Base-by-base conservation (phyloP, 2,888 invertebrate species). In the Hedya salicella region DNA sequence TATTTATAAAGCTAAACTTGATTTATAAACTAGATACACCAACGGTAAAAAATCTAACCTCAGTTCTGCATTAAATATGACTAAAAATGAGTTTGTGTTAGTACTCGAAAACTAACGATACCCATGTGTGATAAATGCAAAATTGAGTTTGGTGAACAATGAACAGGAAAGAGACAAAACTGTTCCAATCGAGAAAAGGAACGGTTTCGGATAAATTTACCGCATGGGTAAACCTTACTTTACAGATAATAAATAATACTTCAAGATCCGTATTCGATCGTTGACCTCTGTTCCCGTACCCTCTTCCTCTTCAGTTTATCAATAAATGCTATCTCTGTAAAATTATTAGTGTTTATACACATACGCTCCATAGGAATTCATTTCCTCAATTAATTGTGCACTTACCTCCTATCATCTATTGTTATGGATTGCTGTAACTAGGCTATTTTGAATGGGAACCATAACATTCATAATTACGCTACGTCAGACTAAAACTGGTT, bases 361-460 rank as follows among this genome's bases (percentile, higher is more conserved):
- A 39, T 54, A 53, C 14, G 53, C 46, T 54, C 21, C 54, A 48
- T 25, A 48, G 54, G 39, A 48, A 46, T 46, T 46, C 21, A 36
- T 39, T 54, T 8, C 13, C 30, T 54, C 30, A 3, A 21, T 63
- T 56, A 56, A 63, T 63, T 56, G 40, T 54, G 54, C 39, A 40
- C 40, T 39, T 56, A 54, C 13, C 6, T 19, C 25, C 48, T 40
- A 54, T 63, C 16, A 40, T 48, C 46, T 56, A 63, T 63, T 63
- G 54, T 63, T 40, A 30, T 36, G 36, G 17, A 21, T 19, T 53
- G 46, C 17, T 39, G 46, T 21, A 46, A 46, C 54, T 40, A 40
- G 30, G 46, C 39, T 48, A 17, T 40, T 54, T 40, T 39, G 19
- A 42, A 53, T 39, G 53, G 25, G 19, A 36, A 19, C 16, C 42